Base-by-base conservation (phyloP, 2,797 vertebrate species). In the Pteronotus mesoamericanus region DNA sequence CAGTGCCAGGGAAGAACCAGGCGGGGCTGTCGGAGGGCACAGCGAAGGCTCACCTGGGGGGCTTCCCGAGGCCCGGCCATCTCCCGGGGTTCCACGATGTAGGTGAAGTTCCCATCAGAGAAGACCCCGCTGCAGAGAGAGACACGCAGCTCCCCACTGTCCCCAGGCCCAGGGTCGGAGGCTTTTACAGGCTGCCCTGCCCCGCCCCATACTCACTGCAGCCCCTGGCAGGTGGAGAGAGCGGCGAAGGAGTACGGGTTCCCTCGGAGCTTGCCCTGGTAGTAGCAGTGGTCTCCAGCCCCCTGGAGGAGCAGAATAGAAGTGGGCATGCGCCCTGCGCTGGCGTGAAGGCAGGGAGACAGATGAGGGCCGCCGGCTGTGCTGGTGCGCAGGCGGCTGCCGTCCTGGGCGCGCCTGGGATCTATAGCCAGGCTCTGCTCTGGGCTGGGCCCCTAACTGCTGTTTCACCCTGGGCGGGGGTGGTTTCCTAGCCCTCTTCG, bases 161-260 rank as follows among this genome's bases (percentile, higher is more conserved):
- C 21, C 71, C 88, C 32, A 10, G 12, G 2, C 11, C 55, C 29
- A 0, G 4, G 64, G 46, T 42, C 1, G 3, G 61, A 55, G 86
- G 68, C 39, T 32, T 18, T 12, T 12, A 42, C 86, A 12, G 0
- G 29, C 24, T 0, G 0, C 75, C 91, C 42, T 0, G 5, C 14
- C 12, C 14, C 14, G 12, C 6, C 78, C 64, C 24, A 1, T 93
- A 98, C 99, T 99, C 97, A 99, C 99, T 97, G 98, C 80, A 99
- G 98, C 91, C 99, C 99, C 3, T 99, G 98, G 98, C 99, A 99
- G 97, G 99, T 99, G 96, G 99, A 99, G 53, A 99, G 97, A n/a
- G 99, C 99, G 0, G 96, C 99, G 94, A 99, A 99, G 87, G 99
- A 99, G 57, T 78, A 96, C 0, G 98, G 98, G 92, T 98, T 97